Evolutionary conservation across 2,797 vertebrate species (phyloP), one percentile per base, ranked within the genome.

Genomic region (Buphagus erythrorhynchus): DNA sequence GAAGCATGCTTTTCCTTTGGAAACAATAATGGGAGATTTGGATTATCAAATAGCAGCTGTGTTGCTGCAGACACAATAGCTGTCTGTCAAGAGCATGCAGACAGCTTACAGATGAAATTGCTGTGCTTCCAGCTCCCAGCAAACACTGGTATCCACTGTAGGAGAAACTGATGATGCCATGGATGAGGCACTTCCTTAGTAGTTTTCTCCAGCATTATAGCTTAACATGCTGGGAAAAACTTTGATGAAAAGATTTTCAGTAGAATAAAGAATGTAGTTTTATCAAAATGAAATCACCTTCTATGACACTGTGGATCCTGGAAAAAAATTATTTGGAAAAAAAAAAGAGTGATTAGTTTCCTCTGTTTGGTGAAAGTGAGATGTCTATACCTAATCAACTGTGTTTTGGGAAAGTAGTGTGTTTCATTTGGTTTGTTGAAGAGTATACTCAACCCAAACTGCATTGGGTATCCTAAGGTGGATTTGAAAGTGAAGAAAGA

Each of bases 1-100:
- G 59, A 92, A 95, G 51, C 25, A 5, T 83, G 67, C 8, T 89
- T 90, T 94, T 88, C 80, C 67, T 82, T 87, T 83, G 45, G 77
- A 91, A 95, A 94, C 61, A 86, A 68, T 87, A 26, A 48, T 11
- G 42, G 26, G 43, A 46, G 49, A 43, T 77, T 87, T 74, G 38
- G 46, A 57, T 82, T 65, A 79, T 94, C 90, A 54, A 73, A 86
- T 48, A 69, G 51, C 38, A 84, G 77, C 88, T 93, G 55, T 61
- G 42, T 52, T 49, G 52, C 58, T 81, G 63, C 42, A 88, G 57
- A 62, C 6, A 36, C 67, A 76, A 48, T n/a, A 92, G 74, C 40
- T 88, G 54, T 71, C 67, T 87, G 63, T 65, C 59, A 82, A 57
- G 58, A 78, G 25, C 18, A 11, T 11, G 40, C 33, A 58, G 66